Base-by-base conservation (phyloP, 1,140 invertebrate species). In the Portunus trituberculatus region DNA sequence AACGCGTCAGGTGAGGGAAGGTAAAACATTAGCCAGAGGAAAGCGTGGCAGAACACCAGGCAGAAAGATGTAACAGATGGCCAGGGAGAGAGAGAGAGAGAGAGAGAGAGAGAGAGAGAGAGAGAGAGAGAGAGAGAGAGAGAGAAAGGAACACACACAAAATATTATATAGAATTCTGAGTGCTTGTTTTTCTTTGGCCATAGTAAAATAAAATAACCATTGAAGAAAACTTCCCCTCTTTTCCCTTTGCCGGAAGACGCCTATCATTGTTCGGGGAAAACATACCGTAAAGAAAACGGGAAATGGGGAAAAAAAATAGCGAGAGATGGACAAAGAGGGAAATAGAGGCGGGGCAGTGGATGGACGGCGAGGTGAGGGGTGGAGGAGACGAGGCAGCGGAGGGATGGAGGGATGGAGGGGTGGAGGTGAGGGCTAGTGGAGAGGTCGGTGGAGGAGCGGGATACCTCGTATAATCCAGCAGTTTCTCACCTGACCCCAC, bases 381-480 rank as follows among this genome's bases (percentile, higher is more conserved):
- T 25, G 67, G 45, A 2, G 25, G n/a, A 92, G 45, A 6, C 20
- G 14, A 29, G 20, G 39, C 7, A 28, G 76, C 6, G 29, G 67
- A 20, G 39, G 67, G 59, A 39, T 10, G 67, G 14, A 20, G 67
- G 59, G 67, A 1, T 20, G 28, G 2, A 46, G 31, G 32, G 25
- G 39, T 20, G 39, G 1, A 39, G 82, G 25, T 67, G 46, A 16
- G 82, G 39, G 29, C 28, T 12, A 86, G 48, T 88, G 31, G 45
- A 29, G 14, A 45, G 20, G 88, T 28, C 59, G 46, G 32, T 46
- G 39, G 76, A 82, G 39, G 88, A 48, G 67, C 46, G 88, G 48
- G 86, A 48, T 83, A 29, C 32, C 87, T 91, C 89, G 93, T 94
- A 86, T 94, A 94, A 94, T 90, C 93, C 89, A 48, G 93, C 93